A percentile compares a stretch with the other conserved stretches of the same genome.
These are phyloP conservation scores for Nomada fabriciana DNA, from an alignment of 2,888 invertebrate genomes.

Conservation along the genomic window DNA sequence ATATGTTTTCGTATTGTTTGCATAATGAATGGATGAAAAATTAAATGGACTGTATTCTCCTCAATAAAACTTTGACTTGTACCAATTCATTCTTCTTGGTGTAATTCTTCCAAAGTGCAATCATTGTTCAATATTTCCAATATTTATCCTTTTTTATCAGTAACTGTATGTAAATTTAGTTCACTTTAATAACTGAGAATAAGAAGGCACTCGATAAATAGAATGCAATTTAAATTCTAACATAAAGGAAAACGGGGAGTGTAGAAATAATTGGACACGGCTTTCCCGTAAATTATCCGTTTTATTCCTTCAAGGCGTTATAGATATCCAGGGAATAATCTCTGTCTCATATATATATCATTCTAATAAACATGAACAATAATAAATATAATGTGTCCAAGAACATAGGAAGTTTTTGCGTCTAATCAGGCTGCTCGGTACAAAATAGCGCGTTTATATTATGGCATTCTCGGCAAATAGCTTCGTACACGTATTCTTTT, in stretches of 20 bases:
- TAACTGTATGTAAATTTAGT: too few relatives aligned
- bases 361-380: constrained; percentile 85
- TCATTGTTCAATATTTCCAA: too few relatives aligned
- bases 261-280: constrained; percentile 40
- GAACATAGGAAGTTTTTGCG: constrained; percentile 82
- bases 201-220: too few relatives aligned
- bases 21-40: not conserved
- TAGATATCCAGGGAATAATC: constrained; percentile 83
- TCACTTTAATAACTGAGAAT: too few relatives aligned
- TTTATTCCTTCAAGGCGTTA: constrained; percentile 82
- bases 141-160: too few relatives aligned
- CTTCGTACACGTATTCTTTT: constrained; percentile 73
- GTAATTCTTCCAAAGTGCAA: too few relatives aligned
- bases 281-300: constrained; percentile 76
- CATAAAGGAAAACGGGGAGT: not conserved
- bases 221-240: not conserved
- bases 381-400: constrained; percentile 84
- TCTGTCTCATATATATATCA: constrained; percentile 81
- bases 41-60: not conserved
- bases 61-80: not conserved
- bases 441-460: constrained; percentile 81
- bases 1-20: not conserved
- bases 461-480: constrained; percentile 79
- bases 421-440: constrained; percentile 82
- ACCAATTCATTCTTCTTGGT: too few relatives aligned